Evolutionary conservation across 2,797 vertebrate genomes (phyloP).

Genomic region (Apogon talboti): DNA sequence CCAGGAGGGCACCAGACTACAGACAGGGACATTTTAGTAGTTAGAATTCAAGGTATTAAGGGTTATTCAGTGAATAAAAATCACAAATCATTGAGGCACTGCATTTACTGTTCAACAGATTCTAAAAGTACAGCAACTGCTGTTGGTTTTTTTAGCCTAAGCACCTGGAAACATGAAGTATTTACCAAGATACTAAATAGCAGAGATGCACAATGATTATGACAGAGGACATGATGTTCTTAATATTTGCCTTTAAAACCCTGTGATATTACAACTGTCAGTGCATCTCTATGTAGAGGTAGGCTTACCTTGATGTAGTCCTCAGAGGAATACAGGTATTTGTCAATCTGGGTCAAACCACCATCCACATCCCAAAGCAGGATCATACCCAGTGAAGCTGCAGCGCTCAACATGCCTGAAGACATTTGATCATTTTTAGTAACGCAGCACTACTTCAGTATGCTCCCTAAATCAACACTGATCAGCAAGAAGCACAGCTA

Average conservation of each 20-base stretch:
- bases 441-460: background rate
- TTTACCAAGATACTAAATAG: too few relatives aligned
- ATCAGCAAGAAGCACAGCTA: background rate
- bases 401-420: conserved; percentile 96
- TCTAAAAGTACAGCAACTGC: too few relatives aligned
- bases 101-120: too few relatives aligned
- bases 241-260: background rate
- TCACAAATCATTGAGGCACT: too few relatives aligned
- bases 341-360: conserved; percentile 97
- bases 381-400: conserved; percentile 96
- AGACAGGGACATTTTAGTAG: conserved; percentile 12
- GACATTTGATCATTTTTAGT: conserved; percentile 3
- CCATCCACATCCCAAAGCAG: conserved; percentile 98
- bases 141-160: too few relatives aligned
- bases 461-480: too few relatives aligned
- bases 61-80: too few relatives aligned
- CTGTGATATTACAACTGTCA: background rate
- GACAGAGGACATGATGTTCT: background rate
- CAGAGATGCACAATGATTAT: too few relatives aligned
- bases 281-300: too few relatives aligned
- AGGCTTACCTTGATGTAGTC: conserved; percentile 95
- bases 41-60: too few relatives aligned
- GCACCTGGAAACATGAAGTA: too few relatives aligned
- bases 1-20: conserved; percentile 96
- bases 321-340: conserved; percentile 98